These are phyloP conservation scores for Xenopus borealis DNA, from an alignment of 2,113 vertebrate species.

Conservation along the genomic window DNA sequence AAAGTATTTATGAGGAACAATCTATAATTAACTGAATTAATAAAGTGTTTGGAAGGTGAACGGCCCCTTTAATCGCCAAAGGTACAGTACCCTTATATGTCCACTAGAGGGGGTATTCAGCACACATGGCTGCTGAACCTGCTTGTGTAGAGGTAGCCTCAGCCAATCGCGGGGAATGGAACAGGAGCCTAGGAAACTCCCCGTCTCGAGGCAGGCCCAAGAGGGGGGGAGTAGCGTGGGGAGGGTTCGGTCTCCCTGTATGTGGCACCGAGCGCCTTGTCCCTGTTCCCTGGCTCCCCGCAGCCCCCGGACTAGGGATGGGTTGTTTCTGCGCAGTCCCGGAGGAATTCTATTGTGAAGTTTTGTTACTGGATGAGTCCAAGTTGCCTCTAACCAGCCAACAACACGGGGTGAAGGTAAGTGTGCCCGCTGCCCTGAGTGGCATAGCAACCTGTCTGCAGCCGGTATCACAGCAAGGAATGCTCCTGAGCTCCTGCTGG, in stretches of 20 bases:
- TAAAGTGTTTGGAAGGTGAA: too few species aligned
- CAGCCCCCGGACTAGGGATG: constrained; percentile 58
- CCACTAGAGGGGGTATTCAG: constrained; percentile 16
- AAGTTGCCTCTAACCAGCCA: constrained; percentile 78
- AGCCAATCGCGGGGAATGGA: constrained; percentile 6
- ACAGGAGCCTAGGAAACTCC: neutral
- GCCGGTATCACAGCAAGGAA: neutral
- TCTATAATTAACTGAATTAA: too few species aligned
- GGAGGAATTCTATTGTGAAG: constrained; percentile 90
- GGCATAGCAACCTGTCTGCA: neutral
- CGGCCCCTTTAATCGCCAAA: too few species aligned
- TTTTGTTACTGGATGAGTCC: constrained; percentile 83
- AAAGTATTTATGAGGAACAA: too few species aligned
- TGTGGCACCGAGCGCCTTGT: neutral
- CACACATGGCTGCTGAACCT: neutral
- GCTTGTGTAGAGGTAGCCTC: neutral
- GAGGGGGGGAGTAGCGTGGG: neutral
- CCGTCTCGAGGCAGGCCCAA: too few species aligned
- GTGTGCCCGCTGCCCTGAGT: neutral
- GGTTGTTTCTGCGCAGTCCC: constrained; percentile 80
- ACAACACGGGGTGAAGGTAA: constrained; percentile 83
- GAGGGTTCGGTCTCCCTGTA: neutral
- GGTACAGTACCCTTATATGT: too few species aligned
- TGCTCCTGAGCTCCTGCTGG: neutral
- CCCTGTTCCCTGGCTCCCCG: neutral